Base-by-base conservation (phyloP, 1,140 invertebrate species). In the Vanessa tameamea region DNA sequence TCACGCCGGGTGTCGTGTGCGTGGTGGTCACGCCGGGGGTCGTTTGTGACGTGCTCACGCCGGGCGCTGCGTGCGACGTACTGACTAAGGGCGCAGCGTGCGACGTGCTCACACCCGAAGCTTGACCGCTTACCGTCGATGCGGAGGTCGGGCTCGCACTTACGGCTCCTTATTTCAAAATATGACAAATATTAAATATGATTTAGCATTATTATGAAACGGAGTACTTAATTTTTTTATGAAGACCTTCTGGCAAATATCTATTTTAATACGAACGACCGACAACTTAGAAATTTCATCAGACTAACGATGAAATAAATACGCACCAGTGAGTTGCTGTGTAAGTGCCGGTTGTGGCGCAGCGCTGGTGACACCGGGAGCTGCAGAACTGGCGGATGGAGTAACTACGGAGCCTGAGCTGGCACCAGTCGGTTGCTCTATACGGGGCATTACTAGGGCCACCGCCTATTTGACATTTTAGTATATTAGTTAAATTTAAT, bases 381-480 rank as follows among this genome's bases (percentile, higher is more conserved):
- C 78, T 69, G 83, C 70, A 13, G 86, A 83, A 72, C 82, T 85
- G 12, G 80, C 79, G 77, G 80, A 75, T n/a, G 73, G 73, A 2
- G 84, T 31, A 13, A 55, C 72, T 47, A 53, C 69, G 65, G 77
- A 69, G 55, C 67, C 79, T 7, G 79, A 75, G 57, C 79, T 77
- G 3, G 83, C 83, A 3, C 79, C 85, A 50, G 82, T 87, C 20
- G 91, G 88, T 73, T 90, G 88, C 80, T 96, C 96, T 16, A 97
- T 95, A 65, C 96, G 92, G 1, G 96, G 96, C 76, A 96, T 94
- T 0, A 96, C 96, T 14, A 97, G 83, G 0, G 96, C 96, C 0
- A 96, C 95, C 0, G 95, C 95, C 92, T 96, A 94, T 8, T 43
- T 11, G 8, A 43, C 1, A 1, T 43, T 43, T 43, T 43, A 5